Base-by-base conservation (phyloP, 2,113 vertebrate species). In the Rhinoderma darwinii region DNA sequence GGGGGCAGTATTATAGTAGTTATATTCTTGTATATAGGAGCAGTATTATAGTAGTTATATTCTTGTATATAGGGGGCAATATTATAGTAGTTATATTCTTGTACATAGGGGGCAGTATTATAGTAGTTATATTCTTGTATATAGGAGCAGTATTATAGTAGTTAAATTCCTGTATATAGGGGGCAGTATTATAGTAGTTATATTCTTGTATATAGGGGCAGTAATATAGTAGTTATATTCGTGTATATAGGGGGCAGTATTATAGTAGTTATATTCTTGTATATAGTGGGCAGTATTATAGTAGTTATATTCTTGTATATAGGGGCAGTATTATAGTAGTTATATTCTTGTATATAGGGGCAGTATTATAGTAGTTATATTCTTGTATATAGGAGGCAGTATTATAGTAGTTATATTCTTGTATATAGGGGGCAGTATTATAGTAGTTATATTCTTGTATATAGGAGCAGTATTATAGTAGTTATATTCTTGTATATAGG, bases 211-310 rank as follows among this genome's bases (percentile, higher is more conserved):
- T 9, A 59, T n/a, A 20, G 54, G 54, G 9, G 25, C 54, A 59
- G 54, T 59, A 59, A n/a, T 59, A 59, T n/a, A n/a, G 54, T 59
- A 59, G 54, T 59, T n/a, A 59, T 59, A n/a, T 59, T 59, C 54
- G 25, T 59, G 54, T 59, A 59, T 10, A 59, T 59, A 59, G 54
- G 54, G n/a, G 8, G 5, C 54, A 59, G 25, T 59, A n/a, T 59
- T 59, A 59, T 59, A 59, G 63, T 70, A 70, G 63, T 70, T 70
- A 70, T 70, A 70, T 70, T 70, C 66, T 70, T 70, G 66, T 70
- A 70, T 3, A 70, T 70, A 37, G 66, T 32, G 6, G 17, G 66
- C 66, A 70, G 66, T 70, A 70, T 37, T 70, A 61, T 70, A 70
- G 14, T 70, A 37, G 32, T 20, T 70, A 70, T 70, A 70, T 70